phyloP scores from a whole-genome alignment of 2,888 invertebrate species.

The Amphipoea oculea region DNA sequence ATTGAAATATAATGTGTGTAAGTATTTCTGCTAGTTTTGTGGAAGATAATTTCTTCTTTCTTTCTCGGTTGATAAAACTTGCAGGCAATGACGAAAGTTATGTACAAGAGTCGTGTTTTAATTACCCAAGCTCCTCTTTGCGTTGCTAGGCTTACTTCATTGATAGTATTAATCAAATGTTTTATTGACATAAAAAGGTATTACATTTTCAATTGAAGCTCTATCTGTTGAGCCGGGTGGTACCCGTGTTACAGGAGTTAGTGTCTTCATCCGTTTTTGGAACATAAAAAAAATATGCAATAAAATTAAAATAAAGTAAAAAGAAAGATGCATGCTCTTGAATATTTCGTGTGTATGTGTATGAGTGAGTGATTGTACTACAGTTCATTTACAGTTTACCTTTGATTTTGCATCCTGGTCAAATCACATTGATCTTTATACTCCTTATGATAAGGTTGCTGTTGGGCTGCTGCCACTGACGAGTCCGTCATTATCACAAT shows the following conservation, averaged over 20 bases:
- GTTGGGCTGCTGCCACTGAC: too few species aligned
- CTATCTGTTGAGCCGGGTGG: neutral
- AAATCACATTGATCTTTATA: too few species aligned
- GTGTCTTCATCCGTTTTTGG: neutral
- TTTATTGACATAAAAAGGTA: neutral
- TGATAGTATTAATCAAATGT: neutral
- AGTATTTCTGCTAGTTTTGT: neutral
- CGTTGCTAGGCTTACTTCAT: neutral
- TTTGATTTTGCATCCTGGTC: too few species aligned
- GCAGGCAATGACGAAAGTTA: too few species aligned
- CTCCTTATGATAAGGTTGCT: too few species aligned
- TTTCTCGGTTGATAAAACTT: neutral
- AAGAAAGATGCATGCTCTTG: neutral
- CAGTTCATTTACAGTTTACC: too few species aligned
- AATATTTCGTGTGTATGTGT: neutral
- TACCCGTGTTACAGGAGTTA: neutral
- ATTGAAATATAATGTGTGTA: slow-evolving; percentile 42
- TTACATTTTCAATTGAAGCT: neutral
- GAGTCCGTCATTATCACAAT: too few species aligned
- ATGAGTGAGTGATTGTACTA: neutral
- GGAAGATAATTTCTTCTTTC: neutral
- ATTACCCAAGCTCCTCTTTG: neutral
- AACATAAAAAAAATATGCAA: neutral
- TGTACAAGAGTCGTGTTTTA: neutral
- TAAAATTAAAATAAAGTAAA: neutral